Conservation (phyloP, 2,113 vertebrate genomes). For the Calypte anna region DNA sequence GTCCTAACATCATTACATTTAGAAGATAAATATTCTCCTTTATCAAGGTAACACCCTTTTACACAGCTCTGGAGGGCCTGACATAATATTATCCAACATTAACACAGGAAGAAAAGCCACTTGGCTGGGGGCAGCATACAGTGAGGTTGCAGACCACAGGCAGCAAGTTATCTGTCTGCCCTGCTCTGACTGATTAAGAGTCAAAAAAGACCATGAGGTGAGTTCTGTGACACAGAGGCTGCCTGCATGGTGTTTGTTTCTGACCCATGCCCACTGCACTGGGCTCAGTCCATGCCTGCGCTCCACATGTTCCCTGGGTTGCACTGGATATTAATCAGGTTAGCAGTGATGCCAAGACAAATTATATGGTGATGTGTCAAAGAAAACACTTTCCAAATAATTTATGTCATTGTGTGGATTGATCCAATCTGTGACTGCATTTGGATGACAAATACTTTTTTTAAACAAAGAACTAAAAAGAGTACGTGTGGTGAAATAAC, state of each 20-base stretch:
- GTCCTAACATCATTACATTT: background rate
- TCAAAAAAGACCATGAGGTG: background rate
- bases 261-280: accelerated
- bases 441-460: background rate
- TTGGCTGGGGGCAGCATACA: background rate
- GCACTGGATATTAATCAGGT: background rate
- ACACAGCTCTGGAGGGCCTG: background rate
- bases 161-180: background rate
- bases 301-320: background rate
- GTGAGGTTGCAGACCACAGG: background rate
- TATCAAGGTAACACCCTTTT: background rate
- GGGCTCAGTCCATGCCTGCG: background rate
- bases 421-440: background rate
- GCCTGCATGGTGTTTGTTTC: background rate
- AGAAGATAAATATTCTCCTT: background rate
- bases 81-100: background rate
- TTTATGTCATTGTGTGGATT: background rate
- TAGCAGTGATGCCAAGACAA: background rate
- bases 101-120: background rate
- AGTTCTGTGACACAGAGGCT: background rate
- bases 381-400: background rate
- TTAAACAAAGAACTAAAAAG: background rate
- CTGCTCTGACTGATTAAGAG: background rate
- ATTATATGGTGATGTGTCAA: background rate
- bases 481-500: background rate